Evolutionary conservation across 2,888 invertebrate genomes (phyloP), one percentile per base, ranked within the genome.

Genomic region (Trachelus troglodyta): DNA sequence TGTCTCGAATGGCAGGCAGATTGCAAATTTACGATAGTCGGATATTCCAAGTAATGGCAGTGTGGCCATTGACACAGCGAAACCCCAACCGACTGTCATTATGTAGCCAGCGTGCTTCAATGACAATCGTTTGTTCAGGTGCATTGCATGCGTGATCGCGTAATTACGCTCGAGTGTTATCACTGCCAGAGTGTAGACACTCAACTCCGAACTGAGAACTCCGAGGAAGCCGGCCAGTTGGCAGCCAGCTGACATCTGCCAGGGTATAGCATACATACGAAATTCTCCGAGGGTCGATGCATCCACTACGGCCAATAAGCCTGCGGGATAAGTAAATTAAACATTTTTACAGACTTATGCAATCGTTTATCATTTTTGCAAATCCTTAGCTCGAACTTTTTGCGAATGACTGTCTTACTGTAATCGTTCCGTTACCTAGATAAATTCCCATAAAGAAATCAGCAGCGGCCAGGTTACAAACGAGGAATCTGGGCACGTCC

Each of bases 381-480:
- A 40, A 15, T 40, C 4, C 1, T 40, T 15, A 15, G 15, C 12
- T 40, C 15, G 1, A 15, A 15, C 40, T 40, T 1, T 12, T 15
- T 40, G 40, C 40, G 15, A 1, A 15, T 4, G 4, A 4, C 15
- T 15, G 6, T 40, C 15, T 40, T 12, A 15, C 15, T 40, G 40
- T 4, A 15, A 15, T 40, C 40, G 15, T 40, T 15, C 69, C 2
- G 88, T 90, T 89, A 95, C 97, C 96, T 81, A 98, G 93, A 92
- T 98, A 99, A 77, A 98, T 94, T 77, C 98, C 99, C 98, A 99
- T 99, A 92, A 97, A 97, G 92, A 99, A 97, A 93, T 99, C 99
- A 0, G 99, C 98, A 0, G 98, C 96, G 0, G 98, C 98, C 83
- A 99, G 94, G 92, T 99, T 99, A 91, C 98, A 98, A 79, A 99